Evolutionary conservation across 2,888 invertebrate genomes (phyloP), one percentile per base, ranked within the genome.

Genomic region (Drosophila greeni): DNA sequence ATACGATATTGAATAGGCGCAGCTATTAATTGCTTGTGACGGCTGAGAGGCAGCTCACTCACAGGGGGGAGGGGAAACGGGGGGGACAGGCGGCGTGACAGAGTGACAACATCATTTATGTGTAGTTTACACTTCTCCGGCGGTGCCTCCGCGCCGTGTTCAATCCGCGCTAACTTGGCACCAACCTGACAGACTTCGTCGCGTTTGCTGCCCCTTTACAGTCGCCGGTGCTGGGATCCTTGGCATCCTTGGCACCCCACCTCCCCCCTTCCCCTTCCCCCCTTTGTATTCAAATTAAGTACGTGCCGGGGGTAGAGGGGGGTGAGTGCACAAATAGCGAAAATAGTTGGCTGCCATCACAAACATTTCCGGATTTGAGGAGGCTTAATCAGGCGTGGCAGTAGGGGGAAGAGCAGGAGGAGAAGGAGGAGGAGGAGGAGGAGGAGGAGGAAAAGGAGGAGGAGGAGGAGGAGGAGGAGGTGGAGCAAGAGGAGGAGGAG

Each of bases 231-330:
- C n/a, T n/a, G n/a, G n/a, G n/a, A n/a, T n/a, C n/a, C n/a, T n/a
- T n/a, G 37, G 39, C 39, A 18, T 26, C 43, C 43, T 26, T 18
- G 43, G 43, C 43, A 43, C 26, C 20, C 39, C 56, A 2, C 26
- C 20, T 20, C 20, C 20, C 20, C 3, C 26, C 26, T 9, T 6
- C 36, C 23, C 9, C 34, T 34, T 6, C 6, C 16, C 0, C 45
- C 39, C 58, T 54, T 69, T 40, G 57, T 61, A 65, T 68, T 74
- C 60, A 67, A 82, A 77, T 74, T 66, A 76, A 82, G 65, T 76
- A 76, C 82, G 80, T 78, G 76, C 74, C 68, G 39, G 58, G 48
- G 20, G n/a, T n/a, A n/a, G n/a, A n/a, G n/a, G 20, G 20, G 20
- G 42, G 68, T 54, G 45, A 52, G 37, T 56, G 69, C 68, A 61